Base-by-base conservation (phyloP, 2,113 vertebrate genomes). In the Lepidothrix coronata region DNA sequence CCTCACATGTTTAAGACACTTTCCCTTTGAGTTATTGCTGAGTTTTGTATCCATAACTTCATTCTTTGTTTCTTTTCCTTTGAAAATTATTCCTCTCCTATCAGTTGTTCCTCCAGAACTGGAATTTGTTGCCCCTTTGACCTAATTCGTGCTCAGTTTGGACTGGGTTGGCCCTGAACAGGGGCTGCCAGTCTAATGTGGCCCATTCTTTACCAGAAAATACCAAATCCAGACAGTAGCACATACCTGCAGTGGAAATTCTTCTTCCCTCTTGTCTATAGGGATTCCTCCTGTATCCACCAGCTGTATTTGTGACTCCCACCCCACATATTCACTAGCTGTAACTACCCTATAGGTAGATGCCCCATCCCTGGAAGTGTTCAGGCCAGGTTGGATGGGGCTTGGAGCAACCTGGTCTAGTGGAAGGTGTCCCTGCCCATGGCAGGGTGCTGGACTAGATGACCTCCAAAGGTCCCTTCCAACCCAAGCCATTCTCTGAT, bases 311-410 rank as follows among this genome's bases (percentile, higher is more conserved):
- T 82, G 39, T 51, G 33, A 68, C 75, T 89, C 62, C 30, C 8
- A 3, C 49, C 35, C 23, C 23, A 24, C 0, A 0, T 22, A 30
- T 9, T 89, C 46, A 18, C 15, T 43, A 24, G 20, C 44, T 85
- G 16, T 41, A 44, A 51, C 28, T 63, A 48, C 35, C 23, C 31
- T 8, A 0, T 39, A 58, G 11, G 9, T 59, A 25, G 49, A 46
- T 84, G 35, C 54, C 21, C 33, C 18, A 57, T 84, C 51, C 51
- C 11, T 78, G 43, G 25, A n/a, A 58, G 8, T 41, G 14, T 49
- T 55, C 39, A 11, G 59, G 37, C 12, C 49, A 19, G 21, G 13
- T 20, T 52, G 59, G 19, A 30, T 0, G 3, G n/a, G 72, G 14
- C 57, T 89, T 46, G 70, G 57, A 71, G 68, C 44, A 65, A 22